These are phyloP conservation scores for Cremastinae sp. DNA, from an alignment of 2,888 invertebrate genomes.

Conservation along the genomic window DNA sequence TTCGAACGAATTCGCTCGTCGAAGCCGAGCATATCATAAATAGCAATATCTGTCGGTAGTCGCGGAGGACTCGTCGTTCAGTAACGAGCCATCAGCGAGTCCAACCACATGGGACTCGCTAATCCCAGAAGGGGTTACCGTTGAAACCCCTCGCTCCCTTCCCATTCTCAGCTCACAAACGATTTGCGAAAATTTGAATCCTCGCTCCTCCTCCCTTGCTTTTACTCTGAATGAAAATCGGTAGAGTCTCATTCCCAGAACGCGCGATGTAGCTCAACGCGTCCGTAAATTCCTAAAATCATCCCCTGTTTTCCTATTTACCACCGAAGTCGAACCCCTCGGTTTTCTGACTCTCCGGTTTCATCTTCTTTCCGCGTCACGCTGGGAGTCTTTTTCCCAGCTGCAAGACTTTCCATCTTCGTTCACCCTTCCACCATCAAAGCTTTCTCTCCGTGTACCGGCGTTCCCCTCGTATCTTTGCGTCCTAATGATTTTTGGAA, in stretches of 20 bases:
- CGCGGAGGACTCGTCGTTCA: constrained; percentile 71
- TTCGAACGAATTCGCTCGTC: constrained; percentile 63
- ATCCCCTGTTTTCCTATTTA: constrained; percentile 59
- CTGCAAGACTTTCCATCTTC: constrained; percentile 54
- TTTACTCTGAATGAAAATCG: constrained; percentile 52
- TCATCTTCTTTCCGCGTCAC: constrained; percentile 42
- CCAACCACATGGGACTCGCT: constrained; percentile 78
- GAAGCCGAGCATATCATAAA: constrained; percentile 71
- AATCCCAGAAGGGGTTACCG: constrained; percentile 76
- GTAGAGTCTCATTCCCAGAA: constrained; percentile 21
- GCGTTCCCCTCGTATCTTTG: no score
- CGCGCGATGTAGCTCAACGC: constrained; percentile 25
- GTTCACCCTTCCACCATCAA: constrained; percentile 39
- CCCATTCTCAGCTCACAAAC: constrained; percentile 60
- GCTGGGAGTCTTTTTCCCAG: constrained; percentile 44
- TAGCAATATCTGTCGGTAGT: constrained; percentile 79
- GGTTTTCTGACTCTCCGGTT: constrained; percentile 36
- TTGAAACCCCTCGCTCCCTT: constrained; percentile 34
- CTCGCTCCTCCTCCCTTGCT: constrained; percentile 36
- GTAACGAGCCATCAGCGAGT: constrained; percentile 79
- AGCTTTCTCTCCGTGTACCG: constrained; percentile 16
- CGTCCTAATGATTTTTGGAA: constrained; percentile 74
- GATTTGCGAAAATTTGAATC: constrained; percentile 77
- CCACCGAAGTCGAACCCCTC: constrained; percentile 48
- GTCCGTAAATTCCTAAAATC: constrained; percentile 45